phyloP scores from a whole-genome alignment of 2,113 vertebrate species.

The Mionectes macconnelli region DNA sequence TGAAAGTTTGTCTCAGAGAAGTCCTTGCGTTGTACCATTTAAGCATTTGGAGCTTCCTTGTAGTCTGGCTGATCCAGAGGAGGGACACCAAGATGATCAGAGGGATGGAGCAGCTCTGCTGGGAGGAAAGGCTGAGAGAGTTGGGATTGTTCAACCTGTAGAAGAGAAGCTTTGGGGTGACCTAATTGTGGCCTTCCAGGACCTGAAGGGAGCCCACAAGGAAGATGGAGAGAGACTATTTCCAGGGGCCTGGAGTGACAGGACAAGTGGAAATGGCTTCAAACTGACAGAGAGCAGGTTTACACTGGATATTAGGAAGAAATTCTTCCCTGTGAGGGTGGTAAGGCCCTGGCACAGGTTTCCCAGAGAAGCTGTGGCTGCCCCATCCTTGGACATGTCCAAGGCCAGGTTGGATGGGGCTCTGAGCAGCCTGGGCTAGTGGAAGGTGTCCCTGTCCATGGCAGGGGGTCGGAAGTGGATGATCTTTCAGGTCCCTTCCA shows the following conservation, averaged over 20 bases:
- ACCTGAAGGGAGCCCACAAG: not conserved
- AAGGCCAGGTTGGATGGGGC: accelerated
- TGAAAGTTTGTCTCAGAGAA: not conserved
- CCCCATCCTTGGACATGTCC: not conserved
- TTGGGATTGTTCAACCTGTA: not conserved
- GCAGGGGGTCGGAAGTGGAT: accelerated
- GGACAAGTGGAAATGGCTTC: not conserved
- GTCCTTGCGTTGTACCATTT: not conserved
- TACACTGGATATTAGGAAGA: accelerated
- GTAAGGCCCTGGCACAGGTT: not conserved
- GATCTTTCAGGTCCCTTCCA: not conserved
- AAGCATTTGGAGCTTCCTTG: not conserved
- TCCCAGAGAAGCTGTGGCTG: not conserved
- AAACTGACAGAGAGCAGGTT: accelerated
- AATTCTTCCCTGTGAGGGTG: not conserved
- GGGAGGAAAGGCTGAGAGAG: not conserved
- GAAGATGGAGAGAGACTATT: not conserved
- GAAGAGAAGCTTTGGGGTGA: not conserved
- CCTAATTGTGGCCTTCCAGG: not conserved
- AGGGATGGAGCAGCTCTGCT: not conserved
- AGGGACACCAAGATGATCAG: not conserved
- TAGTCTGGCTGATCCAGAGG: not conserved
- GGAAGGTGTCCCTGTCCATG: not conserved
- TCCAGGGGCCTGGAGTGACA: not conserved
- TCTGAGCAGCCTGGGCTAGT: accelerated